phyloP scores from a whole-genome alignment of 2,888 invertebrate genomes.

The Oscheius sp. region DNA sequence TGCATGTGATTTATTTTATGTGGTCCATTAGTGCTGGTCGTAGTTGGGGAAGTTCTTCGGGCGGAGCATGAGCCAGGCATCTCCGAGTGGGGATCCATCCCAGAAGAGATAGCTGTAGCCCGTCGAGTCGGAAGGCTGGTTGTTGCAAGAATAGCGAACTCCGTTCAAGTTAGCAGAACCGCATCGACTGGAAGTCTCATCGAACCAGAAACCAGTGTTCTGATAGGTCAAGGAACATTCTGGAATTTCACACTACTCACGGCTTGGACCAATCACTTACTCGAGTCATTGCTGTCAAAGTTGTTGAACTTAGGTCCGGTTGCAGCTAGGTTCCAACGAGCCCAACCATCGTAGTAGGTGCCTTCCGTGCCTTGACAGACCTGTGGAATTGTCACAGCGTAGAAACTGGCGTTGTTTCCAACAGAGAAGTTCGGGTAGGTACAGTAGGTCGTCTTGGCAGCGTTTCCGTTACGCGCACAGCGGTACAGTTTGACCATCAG shows the following conservation, averaged over 20 bases:
- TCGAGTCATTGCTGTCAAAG: constrained; percentile 42
- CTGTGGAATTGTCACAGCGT: constrained; percentile 29
- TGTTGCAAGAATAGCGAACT: constrained; percentile 53
- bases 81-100: constrained; percentile 54
- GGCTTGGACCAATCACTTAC: neutral
- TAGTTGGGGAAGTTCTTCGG: constrained; percentile 58
- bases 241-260: neutral
- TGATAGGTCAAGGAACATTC: constrained; percentile 40
- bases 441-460: constrained; percentile 50
- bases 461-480: constrained; percentile 49
- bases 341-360: constrained; percentile 66
- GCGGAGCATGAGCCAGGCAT: constrained; percentile 53
- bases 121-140: constrained; percentile 47
- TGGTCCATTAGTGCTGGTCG: constrained; percentile 30
- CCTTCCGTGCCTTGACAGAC: constrained; percentile 56
- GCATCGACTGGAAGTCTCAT: constrained; percentile 42
- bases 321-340: constrained; percentile 54
- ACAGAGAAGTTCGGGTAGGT: constrained; percentile 43
- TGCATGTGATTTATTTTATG: neutral
- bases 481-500: constrained; percentile 56
- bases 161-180: constrained; percentile 65
- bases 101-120: constrained; percentile 55
- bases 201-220: constrained; percentile 66
- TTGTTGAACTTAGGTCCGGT: constrained; percentile 62
- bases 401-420: constrained; percentile 19